Conservation (phyloP, 2,113 vertebrate species). For the Phaethon lepturus region DNA sequence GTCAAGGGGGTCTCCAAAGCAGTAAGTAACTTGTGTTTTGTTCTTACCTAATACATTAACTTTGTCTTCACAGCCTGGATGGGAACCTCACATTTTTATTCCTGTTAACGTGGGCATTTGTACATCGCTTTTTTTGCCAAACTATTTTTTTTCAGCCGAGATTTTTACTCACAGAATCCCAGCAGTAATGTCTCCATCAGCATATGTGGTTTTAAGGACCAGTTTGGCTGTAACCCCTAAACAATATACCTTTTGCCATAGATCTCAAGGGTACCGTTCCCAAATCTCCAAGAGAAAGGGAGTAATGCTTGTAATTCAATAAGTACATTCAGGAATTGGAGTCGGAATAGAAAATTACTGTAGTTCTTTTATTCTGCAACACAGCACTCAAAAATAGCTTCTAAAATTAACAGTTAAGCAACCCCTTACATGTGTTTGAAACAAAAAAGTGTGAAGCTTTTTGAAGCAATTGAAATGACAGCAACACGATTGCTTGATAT, state of each 20-base stretch:
- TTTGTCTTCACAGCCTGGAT: fast-evolving
- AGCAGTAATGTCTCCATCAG: not conserved
- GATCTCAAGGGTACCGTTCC: not conserved
- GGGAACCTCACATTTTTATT: not conserved
- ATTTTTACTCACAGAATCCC: not conserved
- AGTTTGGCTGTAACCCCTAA: not conserved
- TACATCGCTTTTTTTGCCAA: not conserved
- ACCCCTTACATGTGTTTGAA: not conserved
- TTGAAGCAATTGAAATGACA: not conserved
- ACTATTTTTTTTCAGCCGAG: not conserved
- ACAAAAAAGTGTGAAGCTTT: not conserved
- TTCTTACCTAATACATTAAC: not conserved
- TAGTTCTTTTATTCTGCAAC: not conserved
- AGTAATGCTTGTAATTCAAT: not conserved
- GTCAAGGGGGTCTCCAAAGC: not conserved
- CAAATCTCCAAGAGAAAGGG: not conserved
- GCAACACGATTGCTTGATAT: not conserved
- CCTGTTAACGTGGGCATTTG: not conserved
- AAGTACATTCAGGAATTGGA: not conserved
- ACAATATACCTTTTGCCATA: not conserved
- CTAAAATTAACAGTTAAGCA: not conserved
- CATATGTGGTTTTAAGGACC: not conserved
- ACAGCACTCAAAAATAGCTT: not conserved
- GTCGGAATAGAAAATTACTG: not conserved
- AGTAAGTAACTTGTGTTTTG: not conserved